Percentiles rank a stretch among this genome's conserved stretches.
Conservation (phyloP, 2,888 invertebrate genomes). For the Pterostichus madidus region DNA sequence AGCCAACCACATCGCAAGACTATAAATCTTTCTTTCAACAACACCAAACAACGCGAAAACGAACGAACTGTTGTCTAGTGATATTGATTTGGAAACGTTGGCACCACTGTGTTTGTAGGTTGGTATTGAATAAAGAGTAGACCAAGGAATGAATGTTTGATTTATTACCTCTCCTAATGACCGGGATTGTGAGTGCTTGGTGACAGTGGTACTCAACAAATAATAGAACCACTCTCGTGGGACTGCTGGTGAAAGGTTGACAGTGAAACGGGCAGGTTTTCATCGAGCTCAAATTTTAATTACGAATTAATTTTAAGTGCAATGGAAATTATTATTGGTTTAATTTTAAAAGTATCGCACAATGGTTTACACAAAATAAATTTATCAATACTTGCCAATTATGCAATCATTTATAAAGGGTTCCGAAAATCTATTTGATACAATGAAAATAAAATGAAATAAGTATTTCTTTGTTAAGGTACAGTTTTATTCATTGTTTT, state of each 20-base stretch:
- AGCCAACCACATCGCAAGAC: neutral
- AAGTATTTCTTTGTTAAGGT: too few relatives aligned
- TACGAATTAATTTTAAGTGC: too few relatives aligned
- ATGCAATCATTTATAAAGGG: too few relatives aligned
- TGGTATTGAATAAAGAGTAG: neutral
- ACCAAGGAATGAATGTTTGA: conserved; percentile 7
- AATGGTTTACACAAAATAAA: too few relatives aligned
- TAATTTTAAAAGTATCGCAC: too few relatives aligned
- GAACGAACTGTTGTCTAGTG: neutral
- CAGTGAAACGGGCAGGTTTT: neutral
- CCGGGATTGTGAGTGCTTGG: neutral
- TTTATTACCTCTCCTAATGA: conserved; percentile 9
- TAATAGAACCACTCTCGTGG: neutral
- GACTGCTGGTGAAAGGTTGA: conserved; percentile 1
- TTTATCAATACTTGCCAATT: too few relatives aligned
- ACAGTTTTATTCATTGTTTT: too few relatives aligned
- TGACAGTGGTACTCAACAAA: conserved; percentile 11
- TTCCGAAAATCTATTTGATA: too few relatives aligned
- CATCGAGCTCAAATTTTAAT: too few relatives aligned
- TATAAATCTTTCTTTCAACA: neutral
- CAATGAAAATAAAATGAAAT: too few relatives aligned
- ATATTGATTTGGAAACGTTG: conserved; percentile 29
- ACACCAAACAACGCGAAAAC: neutral
- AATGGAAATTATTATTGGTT: too few relatives aligned
- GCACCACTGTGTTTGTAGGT: neutral